Evolutionary conservation across 2,888 invertebrate species (phyloP).

Genomic region (Glaucopsyche alexis): DNA sequence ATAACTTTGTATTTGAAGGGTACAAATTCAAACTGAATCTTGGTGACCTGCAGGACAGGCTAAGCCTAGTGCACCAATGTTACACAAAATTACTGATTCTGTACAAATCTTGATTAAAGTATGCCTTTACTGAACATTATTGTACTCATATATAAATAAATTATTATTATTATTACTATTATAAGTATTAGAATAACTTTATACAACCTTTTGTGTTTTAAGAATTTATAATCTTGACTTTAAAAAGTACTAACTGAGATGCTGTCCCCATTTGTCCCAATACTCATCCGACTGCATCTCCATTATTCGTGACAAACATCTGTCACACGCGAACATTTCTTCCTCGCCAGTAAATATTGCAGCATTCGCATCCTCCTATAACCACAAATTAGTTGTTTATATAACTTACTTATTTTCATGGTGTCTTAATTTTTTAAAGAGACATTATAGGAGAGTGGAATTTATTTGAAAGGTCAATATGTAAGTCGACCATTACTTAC

Average conservation of each 20-base stretch:
- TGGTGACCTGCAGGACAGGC: no score
- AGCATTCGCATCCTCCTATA: constrained; percentile 86
- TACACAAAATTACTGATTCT: no score
- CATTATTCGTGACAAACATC: constrained; percentile 94
- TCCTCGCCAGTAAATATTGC: constrained; percentile 98
- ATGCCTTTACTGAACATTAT: no score
- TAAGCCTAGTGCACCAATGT: no score
- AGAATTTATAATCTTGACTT: neutral
- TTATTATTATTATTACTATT: no score
- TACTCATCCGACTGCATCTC: constrained; percentile 98
- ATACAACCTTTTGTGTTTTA: neutral
- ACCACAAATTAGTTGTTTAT: neutral
- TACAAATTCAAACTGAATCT: no score
- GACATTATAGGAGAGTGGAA: neutral
- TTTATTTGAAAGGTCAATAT: no score
- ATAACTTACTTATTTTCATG: neutral
- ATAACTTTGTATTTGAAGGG: no score
- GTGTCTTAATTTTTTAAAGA: neutral
- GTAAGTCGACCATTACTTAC: constrained; percentile 65
- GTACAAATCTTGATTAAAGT: no score
- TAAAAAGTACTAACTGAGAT: constrained; percentile 47
- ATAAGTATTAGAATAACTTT: no score
- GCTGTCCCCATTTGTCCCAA: constrained; percentile 90
- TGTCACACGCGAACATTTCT: constrained; percentile 97
- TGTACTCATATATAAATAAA: no score